Base-by-base conservation (phyloP, 2,113 vertebrate genomes). In the Pristiophorus japonicus region DNA sequence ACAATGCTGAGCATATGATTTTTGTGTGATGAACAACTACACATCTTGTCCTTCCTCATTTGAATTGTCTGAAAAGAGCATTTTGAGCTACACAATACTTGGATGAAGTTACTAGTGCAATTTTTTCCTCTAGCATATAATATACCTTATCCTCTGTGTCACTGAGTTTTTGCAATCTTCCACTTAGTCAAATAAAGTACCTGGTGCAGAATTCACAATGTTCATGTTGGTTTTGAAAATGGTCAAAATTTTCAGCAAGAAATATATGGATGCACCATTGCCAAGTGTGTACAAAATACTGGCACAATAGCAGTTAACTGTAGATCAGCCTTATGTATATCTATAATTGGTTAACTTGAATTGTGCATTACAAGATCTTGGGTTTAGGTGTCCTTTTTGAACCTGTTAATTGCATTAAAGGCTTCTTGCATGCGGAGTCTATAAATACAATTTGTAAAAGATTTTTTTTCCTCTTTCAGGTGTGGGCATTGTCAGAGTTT, bases 401-500 rank as follows among this genome's bases (percentile, higher is more conserved):
- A 81, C 38, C 78, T 45, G 18, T 42, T 81, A 5, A 5, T 81
- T 81, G 27, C 20, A 20, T 81, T 81, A 78, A 16, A n/a, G 78
- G 42, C 38, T 81, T 81, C 0, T 5, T 45, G 14, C 30, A 34
- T 73, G 70, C 70, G 34, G 70, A 34, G 30, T 73, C 0, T 73
- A 73, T 73, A 70, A 6, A 73, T 24, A 34, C 4, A 59, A 59
- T 0, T 34, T 55, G 0, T 18, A 85, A 85, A 85, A 47, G n/a
- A 24, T 1, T 22, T 24, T 47, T 47, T 85, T 85, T 62, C n/a
- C 96, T 93, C 20, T 24, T 11, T 84, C 96, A 99, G 99, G 99
- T 99, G 99, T 97, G 99, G 99, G n/a, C 99, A 99, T 96, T 99
- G 99, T 97, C 98, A 98, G 70, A 98, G 95, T 95, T 96, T 99